Evolutionary conservation across 2,888 invertebrate genomes (phyloP).

Genomic region (Slavum lentiscoides): DNA sequence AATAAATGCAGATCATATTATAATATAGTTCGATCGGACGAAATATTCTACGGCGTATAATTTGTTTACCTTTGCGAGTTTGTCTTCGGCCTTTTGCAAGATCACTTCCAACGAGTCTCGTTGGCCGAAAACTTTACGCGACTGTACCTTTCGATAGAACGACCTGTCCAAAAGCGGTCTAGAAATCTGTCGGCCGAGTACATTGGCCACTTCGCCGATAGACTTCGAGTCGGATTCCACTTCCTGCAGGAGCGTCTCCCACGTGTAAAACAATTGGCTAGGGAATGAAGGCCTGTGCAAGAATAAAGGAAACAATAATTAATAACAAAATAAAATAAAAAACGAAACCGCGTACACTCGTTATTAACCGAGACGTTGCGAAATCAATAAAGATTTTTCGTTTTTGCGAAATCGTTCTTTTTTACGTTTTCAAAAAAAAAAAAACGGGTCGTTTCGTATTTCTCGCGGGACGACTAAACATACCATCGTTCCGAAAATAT

Average conservation of each 20-base stretch:
- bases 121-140: conserved; percentile 86
- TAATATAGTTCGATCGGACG: too few relatives aligned
- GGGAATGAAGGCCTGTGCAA: conserved; percentile 73
- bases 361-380: too few relatives aligned
- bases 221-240: conserved; percentile 87
- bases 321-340: neutral
- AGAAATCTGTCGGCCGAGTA: conserved; percentile 76
- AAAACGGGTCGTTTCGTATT: conserved; percentile 12
- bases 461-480: neutral
- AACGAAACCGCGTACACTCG: too few relatives aligned
- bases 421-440: neutral
- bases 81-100: conserved; percentile 81
- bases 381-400: too few relatives aligned
- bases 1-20: too few relatives aligned
- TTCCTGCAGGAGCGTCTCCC: conserved; percentile 88
- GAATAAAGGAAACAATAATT: neutral
- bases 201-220: conserved; percentile 80
- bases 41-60: neutral
- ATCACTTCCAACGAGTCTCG: conserved; percentile 88
- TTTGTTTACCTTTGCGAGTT: conserved; percentile 68
- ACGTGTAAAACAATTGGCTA: conserved; percentile 81
- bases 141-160: conserved; percentile 88
- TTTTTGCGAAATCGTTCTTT: neutral
- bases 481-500: conserved; percentile 1
- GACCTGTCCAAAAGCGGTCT: conserved; percentile 83